phyloP scores from a whole-genome alignment of 2,888 invertebrate genomes.

The Lissocephala sabroskyi region DNA sequence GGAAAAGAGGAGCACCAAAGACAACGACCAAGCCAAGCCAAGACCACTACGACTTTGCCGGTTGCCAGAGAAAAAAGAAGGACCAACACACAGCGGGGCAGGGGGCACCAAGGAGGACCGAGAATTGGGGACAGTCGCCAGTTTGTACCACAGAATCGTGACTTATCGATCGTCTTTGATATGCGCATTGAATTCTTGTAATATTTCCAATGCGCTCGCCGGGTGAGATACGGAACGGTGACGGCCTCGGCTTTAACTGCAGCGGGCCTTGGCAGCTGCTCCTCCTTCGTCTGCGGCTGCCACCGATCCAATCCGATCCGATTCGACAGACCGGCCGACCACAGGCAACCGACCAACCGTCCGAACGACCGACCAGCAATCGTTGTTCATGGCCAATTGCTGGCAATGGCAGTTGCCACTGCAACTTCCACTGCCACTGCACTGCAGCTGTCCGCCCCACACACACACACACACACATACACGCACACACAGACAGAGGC shows the following conservation, averaged over 20 bases:
- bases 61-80: constrained; percentile 9
- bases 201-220: constrained; percentile 54
- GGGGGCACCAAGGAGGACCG: neutral
- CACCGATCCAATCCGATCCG: constrained; percentile 21
- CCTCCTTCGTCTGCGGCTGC: constrained; percentile 19
- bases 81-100: neutral
- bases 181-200: constrained; percentile 72
- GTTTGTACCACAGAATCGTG: constrained; percentile 65
- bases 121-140: constrained; percentile 31
- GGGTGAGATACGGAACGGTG: constrained; percentile 9
- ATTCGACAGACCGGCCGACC: neutral
- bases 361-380: constrained; percentile 41
- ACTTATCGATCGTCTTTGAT: constrained; percentile 72
- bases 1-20: neutral
- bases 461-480: constrained; percentile 6
- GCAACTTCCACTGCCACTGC: constrained; percentile 18
- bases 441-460: constrained; percentile 50
- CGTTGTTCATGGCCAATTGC: constrained; percentile 19
- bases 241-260: constrained; percentile 3
- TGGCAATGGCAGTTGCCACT: constrained; percentile 6
- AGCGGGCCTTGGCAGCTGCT: constrained; percentile 8
- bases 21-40: constrained; percentile 6
- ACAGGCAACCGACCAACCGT: constrained; percentile 16
- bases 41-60: constrained; percentile 7
- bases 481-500: too few species aligned